Evolutionary conservation across 2,113 vertebrate genomes (phyloP), one percentile per base, ranked within the genome.

Genomic region (Chlamydotis undulata): DNA sequence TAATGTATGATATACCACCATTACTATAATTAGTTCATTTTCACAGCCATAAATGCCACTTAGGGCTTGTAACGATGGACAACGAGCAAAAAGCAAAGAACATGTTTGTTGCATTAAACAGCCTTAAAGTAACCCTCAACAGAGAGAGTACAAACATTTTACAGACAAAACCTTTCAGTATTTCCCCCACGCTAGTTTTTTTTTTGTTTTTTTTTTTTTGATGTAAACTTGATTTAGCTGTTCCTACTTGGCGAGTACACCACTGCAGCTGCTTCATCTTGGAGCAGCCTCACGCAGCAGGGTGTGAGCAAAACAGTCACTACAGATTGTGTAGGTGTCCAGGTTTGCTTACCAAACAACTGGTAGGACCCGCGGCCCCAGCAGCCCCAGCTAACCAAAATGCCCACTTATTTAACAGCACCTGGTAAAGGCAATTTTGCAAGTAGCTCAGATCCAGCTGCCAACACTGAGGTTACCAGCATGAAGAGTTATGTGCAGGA

Each of bases 401-500:
- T 19, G 21, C 17, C n/a, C 23, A 2, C 14, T 64, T 19, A 2
- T 59, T 47, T n/a, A 60, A 45, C 45, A 76, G 57, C 2, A 61
- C 35, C 35, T 12, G 22, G 53, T 57, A 68, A 63, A 35, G 53
- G 21, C 17, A 39, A 22, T 87, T 71, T 19, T 53, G 52, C 28
- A 37, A 52, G 50, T 4, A 52, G 23, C 26, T 67, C 33, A 2
- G 33, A 57, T 19, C 45, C 23, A 7, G 2, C 49, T 68, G 17
- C 45, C 31, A 2, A 1, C 1, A 1, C 41, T 33, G 55, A 19
- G 24, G 56, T 19, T 21, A 3, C 41, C 10, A 4, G 8, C 31
- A 3, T 1, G 5, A 39, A 11, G 33, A 0, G 24, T 16, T 65
- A 25, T 1, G 13, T 5, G 12, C 55, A 64, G 81, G 28, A 45